These are phyloP conservation scores for Kobus ellipsiprymnus DNA, from an alignment of 2,113 vertebrate genomes.

Conservation along the genomic window DNA sequence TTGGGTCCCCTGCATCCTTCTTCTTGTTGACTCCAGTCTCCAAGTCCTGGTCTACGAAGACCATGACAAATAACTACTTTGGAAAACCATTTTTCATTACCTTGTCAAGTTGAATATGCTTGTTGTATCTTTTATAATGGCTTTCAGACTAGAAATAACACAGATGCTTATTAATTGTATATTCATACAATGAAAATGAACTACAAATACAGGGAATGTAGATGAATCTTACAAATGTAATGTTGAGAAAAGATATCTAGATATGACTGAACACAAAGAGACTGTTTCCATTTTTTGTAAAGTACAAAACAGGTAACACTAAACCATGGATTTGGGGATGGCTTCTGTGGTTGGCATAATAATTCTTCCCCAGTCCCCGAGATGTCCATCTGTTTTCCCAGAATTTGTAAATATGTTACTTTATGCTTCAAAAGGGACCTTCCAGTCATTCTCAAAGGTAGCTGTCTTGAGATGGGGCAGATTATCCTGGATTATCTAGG, in stretches of 20 bases:
- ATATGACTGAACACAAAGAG: not conserved
- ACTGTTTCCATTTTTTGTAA: not conserved
- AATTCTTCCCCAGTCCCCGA: not conserved
- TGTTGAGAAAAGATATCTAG: not conserved
- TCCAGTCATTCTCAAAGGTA: not conserved
- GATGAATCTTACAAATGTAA: not conserved
- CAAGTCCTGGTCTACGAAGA: too few relatives aligned
- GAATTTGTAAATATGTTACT: not conserved
- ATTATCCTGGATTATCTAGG: not conserved
- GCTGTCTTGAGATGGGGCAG: not conserved
- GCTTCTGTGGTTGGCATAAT: not conserved
- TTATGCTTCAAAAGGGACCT: not conserved
- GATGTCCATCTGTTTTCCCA: not conserved
- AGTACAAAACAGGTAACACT: not conserved
- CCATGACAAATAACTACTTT: not conserved
- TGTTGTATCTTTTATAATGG: not conserved
- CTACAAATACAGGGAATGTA: not conserved
- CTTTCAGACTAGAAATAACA: not conserved
- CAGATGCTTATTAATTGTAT: not conserved
- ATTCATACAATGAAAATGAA: not conserved
- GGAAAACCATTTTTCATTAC: not conserved
- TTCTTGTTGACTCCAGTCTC: too few relatives aligned
- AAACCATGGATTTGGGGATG: not conserved
- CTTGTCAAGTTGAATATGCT: not conserved
- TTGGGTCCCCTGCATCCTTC: too few relatives aligned